phyloP scores from a whole-genome alignment of 2,888 invertebrate genomes.

The Pheosia tremula region DNA sequence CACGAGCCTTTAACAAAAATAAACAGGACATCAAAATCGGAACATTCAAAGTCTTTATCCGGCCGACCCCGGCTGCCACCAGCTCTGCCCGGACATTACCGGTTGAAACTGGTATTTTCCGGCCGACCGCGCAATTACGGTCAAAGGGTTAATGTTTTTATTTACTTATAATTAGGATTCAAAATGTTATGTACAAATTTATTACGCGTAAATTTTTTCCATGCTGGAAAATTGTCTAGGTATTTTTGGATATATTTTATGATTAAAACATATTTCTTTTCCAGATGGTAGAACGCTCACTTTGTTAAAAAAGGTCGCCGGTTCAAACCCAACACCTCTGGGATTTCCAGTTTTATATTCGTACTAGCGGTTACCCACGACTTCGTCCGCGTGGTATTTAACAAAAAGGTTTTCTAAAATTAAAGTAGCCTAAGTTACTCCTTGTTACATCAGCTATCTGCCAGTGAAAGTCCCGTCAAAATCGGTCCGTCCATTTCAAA shows the following conservation, averaged over 20 bases:
- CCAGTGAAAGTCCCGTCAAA: no score
- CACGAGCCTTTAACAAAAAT: background rate
- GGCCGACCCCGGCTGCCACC: background rate
- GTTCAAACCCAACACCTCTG: no score
- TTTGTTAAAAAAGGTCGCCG: no score
- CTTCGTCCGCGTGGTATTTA: no score
- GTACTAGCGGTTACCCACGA: no score
- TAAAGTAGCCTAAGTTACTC: no score
- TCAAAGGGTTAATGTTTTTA: conserved; percentile 44
- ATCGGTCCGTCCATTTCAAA: no score
- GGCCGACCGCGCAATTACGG: conserved; percentile 40
- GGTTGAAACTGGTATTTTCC: conserved; percentile 58
- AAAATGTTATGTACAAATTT: background rate
- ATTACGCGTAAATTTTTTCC: background rate
- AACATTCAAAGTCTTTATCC: background rate
- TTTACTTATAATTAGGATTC: conserved; percentile 38
- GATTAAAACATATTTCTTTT: background rate
- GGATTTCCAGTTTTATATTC: no score
- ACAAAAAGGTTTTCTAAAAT: no score
- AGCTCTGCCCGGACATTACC: conserved; percentile 45
- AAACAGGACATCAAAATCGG: background rate
- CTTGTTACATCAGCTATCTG: no score
- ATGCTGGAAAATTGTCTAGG: background rate
- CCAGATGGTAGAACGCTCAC: no score
- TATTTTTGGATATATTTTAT: background rate